phyloP scores from a whole-genome alignment of 2,113 vertebrate species.

The Sinocyclocheilus grahami region DNA sequence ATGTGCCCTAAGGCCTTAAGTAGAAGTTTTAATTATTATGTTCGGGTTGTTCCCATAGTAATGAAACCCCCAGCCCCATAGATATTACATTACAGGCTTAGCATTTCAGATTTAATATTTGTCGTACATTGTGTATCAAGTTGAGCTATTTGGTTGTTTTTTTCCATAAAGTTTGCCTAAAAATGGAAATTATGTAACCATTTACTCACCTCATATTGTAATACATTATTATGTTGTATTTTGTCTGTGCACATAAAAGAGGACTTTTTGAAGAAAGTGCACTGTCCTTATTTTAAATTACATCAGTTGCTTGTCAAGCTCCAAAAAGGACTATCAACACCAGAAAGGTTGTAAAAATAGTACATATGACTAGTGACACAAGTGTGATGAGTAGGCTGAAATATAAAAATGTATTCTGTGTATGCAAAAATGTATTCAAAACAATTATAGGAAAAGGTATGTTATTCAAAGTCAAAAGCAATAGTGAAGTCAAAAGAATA shows the following conservation, averaged over 20 bases:
- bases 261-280: background rate
- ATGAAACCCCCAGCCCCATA: background rate
- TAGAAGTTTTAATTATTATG: slow-evolving; percentile 16
- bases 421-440: background rate
- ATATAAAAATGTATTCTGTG: background rate
- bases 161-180: background rate
- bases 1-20: slow-evolving; percentile 16
- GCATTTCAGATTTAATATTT: slow-evolving; percentile 1
- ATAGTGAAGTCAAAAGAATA: no score
- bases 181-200: background rate
- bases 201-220: background rate
- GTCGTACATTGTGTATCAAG: background rate
- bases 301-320: background rate
- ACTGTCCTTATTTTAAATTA: background rate
- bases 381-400: background rate
- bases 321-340: background rate
- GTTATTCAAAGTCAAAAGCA: background rate
- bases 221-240: background rate
- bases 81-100: background rate
- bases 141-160: background rate
- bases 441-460: background rate
- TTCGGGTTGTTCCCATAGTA: slow-evolving; percentile 8
- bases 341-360: background rate
- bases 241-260: background rate
- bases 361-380: background rate